phyloP scores from a whole-genome alignment of 2,888 invertebrate species.

The Brenthis hecate region DNA sequence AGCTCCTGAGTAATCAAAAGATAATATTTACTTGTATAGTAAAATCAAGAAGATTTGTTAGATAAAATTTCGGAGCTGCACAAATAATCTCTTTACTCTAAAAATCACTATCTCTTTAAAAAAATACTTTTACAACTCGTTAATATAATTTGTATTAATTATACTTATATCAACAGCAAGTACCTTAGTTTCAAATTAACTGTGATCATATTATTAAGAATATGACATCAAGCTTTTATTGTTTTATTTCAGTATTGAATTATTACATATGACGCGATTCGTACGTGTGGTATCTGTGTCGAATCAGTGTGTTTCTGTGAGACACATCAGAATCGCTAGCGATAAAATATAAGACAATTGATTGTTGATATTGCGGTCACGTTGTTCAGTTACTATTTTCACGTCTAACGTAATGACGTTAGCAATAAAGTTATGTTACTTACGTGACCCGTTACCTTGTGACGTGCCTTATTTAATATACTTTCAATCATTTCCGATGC shows the following conservation, averaged over 20 bases:
- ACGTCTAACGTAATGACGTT: constrained; percentile 80
- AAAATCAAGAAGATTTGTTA: too few species aligned
- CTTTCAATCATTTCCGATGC: constrained; percentile 30
- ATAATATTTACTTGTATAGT: too few species aligned
- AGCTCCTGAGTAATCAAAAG: too few species aligned
- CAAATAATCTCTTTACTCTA: too few species aligned
- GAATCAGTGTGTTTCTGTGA: constrained; percentile 58
- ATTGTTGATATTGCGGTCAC: constrained; percentile 80
- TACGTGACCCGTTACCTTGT: constrained; percentile 70
- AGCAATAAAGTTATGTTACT: constrained; percentile 76
- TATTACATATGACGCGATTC: constrained; percentile 21
- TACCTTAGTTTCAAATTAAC: too few species aligned
- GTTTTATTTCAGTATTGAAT: constrained; percentile 16
- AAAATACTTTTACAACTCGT: too few species aligned
- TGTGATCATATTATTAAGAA: not conserved
- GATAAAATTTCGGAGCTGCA: too few species aligned
- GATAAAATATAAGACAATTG: constrained; percentile 77
- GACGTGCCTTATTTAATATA: constrained; percentile 46
- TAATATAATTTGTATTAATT: too few species aligned
- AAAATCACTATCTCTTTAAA: too few species aligned
- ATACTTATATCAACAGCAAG: too few species aligned
- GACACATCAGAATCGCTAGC: constrained; percentile 52
- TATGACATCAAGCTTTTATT: not conserved
- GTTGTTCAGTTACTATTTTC: constrained; percentile 80
- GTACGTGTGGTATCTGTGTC: constrained; percentile 40